These are phyloP conservation scores for Euzetes globulus DNA, from an alignment of 2,888 invertebrate genomes.

Conservation along the genomic window DNA sequence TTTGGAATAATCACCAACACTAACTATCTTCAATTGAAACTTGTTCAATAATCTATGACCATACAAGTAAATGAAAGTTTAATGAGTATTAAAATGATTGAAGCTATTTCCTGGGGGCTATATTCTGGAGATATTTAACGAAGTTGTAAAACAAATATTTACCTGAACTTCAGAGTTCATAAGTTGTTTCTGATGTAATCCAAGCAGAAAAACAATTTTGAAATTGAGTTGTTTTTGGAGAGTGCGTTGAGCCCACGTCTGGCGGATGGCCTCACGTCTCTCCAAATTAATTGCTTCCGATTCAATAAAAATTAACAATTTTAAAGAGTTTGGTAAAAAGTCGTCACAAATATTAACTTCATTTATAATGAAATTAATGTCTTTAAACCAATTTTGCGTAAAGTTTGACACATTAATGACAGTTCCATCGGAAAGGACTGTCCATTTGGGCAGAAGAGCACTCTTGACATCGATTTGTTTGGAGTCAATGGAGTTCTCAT, in stretches of 20 bases:
- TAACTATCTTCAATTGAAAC: no score
- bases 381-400: slow-evolving; percentile 38
- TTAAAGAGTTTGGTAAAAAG: slow-evolving; percentile 27
- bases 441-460: slow-evolving; percentile 8
- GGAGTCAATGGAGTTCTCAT: background rate
- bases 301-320: slow-evolving; percentile 41
- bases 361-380: slow-evolving; percentile 36
- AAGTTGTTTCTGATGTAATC: slow-evolving; percentile 29
- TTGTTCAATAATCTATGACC: no score
- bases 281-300: slow-evolving; percentile 41
- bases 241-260: slow-evolving; percentile 44
- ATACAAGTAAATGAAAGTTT: no score
- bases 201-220: slow-evolving; percentile 42
- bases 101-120: no score
- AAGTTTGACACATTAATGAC: slow-evolving; percentile 25
- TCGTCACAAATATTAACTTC: slow-evolving; percentile 36
- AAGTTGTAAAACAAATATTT: background rate
- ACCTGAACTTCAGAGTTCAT: background rate
- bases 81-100: no score
- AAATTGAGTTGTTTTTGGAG: slow-evolving; percentile 42
- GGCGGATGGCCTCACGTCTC: slow-evolving; percentile 43
- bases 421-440: slow-evolving; percentile 36
- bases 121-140: no score
- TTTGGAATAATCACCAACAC: no score
- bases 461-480: background rate